Evolutionary conservation across 2,797 vertebrate genomes (phyloP), one percentile per base, ranked within the genome.

Genomic region (Strix occidentalis): DNA sequence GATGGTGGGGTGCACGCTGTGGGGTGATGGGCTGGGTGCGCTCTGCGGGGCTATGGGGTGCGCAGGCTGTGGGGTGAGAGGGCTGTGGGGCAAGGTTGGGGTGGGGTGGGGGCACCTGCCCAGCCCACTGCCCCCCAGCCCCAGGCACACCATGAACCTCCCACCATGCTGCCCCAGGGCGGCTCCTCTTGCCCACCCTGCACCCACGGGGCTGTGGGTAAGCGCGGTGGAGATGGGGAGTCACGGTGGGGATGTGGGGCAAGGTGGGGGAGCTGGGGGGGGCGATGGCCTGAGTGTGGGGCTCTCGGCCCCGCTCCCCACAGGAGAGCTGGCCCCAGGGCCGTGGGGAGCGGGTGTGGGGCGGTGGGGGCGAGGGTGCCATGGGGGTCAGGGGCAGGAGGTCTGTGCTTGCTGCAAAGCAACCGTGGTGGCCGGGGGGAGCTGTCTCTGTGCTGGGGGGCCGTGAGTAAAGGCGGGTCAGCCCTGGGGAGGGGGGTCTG

Each of bases 401-500:
- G 43, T 45, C 71, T 75, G 50, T 45, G 31, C 26, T 45, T 2
- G 2, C 29, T 29, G 31, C 4, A 6, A 13, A n/a, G 31, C 7
- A 6, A n/a, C n/a, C 1, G 3, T 4, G 8, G 57, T 43, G 56
- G 6, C 33, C 3, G 2, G 10, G 41, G 23, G 48, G 50, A 7
- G 26, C 50, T 46, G 48, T 10, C 43, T 21, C 41, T 3, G 1
- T 48, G 35, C 29, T 29, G 48, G 29, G 41, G 60, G 70, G 12
- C 18, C 28, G 43, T 0, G 3, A 43, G 43, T n/a, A 23, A 60
- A 19, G 24, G 35, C 16, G 29, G 43, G 43, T 56, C 29, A 39
- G n/a, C n/a, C 23, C 19, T 4, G 2, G 33, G 50, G 23, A 2
- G 26, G 69, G 31, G 10, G 23, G 29, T 10, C 43, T 35, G 43